Conservation (phyloP, 2,113 vertebrate species). For the Neofelis nebulosa region DNA sequence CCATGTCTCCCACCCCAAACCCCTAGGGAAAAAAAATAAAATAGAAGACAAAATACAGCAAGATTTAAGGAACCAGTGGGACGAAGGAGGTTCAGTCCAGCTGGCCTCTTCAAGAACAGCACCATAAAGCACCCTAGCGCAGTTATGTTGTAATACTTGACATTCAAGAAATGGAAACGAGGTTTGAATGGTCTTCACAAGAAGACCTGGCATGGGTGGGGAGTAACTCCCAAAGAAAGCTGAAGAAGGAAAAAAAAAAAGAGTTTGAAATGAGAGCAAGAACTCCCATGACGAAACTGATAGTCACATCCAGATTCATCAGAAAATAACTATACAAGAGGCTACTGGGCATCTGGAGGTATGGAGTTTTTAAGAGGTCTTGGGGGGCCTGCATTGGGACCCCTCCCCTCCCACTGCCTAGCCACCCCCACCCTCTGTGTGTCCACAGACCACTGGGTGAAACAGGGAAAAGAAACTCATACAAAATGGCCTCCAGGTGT, state of each 20-base stretch:
- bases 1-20: constrained; percentile 48
- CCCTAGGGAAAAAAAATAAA: background rate
- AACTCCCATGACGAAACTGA: constrained; percentile 41
- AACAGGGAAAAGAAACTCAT: background rate
- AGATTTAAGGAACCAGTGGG: constrained; percentile 81
- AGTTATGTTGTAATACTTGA: constrained; percentile 83
- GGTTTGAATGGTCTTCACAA: constrained; percentile 79
- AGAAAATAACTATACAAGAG: constrained; percentile 28
- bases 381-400: fast-evolving
- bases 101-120: constrained; percentile 86
- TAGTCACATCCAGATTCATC: constrained; percentile 4
- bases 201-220: constrained; percentile 47
- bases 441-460: background rate
- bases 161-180: constrained; percentile 87
- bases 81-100: constrained; percentile 75
- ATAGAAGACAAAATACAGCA: constrained; percentile 72
- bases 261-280: constrained; percentile 57
- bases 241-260: constrained; percentile 49
- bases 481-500: background rate
- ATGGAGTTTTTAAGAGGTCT: background rate
- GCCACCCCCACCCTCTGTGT: background rate
- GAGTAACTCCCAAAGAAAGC: constrained; percentile 53
- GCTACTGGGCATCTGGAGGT: background rate
- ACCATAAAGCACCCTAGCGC: constrained; percentile 88
- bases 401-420: background rate